Base-by-base conservation (phyloP, 2,888 invertebrate genomes). In the Agonopterix alstromeriana region DNA sequence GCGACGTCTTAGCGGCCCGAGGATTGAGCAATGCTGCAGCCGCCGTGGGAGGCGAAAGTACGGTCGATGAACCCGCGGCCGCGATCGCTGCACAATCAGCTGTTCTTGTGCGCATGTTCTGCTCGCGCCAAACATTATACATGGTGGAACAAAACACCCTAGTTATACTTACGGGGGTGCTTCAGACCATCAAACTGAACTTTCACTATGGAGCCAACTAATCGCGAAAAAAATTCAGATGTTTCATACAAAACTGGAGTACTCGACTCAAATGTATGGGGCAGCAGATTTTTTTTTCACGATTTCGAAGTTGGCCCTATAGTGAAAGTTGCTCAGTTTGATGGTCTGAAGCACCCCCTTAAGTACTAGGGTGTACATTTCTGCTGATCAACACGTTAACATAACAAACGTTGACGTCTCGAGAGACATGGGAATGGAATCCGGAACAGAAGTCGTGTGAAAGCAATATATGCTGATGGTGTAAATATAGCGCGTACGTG, bases 1-100 rank as follows among this genome's bases (percentile, higher is more conserved):
- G 72, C 75, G 65, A 60, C 65, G 64, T 75, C 70, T 77, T 67
- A 73, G 67, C 67, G 67, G 61, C 65, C 58, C 59, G 53, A 57
- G 61, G 66, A 71, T 83, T 79, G 78, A 79, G 82, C 82, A 79
- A 83, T 65, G 70, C 76, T 60, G 59, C 66, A 58, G 61, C 57
- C 63, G 74, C 63, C 80, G 84, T 82, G 84, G 83, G 82, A 84
- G 82, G 84, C 85, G 86, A 87, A 87, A 87, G 86, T 84, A 62
- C 77, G 87, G 84, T 77, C 85, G 72, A 71, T 70, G 81, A 86
- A 79, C 84, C 67, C 71, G 56, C 75, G 75, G 59, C 74, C 71
- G 72, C 73, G 72, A 72, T 75, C 72, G 56, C 67, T 64, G 67
- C 69, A 77, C 73, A 77, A 83, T 86, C 87, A 88, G 87, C 87